Conservation (phyloP, 2,888 invertebrate species). For the Limnephilus marmoratus region DNA sequence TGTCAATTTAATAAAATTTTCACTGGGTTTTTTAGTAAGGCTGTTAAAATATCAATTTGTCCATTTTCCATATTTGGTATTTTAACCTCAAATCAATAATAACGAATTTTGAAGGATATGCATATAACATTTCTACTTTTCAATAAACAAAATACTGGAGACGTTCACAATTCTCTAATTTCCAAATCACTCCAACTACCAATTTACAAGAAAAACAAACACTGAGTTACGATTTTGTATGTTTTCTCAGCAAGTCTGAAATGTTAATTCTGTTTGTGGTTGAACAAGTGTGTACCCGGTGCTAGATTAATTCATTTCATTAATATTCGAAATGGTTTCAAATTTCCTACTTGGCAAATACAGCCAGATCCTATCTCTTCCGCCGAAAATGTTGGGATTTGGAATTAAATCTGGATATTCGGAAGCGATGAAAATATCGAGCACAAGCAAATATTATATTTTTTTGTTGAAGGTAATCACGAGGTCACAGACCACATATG, state of each 20-base stretch:
- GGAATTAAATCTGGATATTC: background rate
- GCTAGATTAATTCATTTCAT: slow-evolving; percentile 40
- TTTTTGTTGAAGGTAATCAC: background rate
- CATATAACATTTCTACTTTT: background rate
- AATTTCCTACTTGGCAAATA: slow-evolving; percentile 37
- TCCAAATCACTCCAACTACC: background rate
- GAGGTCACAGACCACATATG: background rate
- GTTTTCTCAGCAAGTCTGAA: slow-evolving; percentile 31
- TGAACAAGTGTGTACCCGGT: slow-evolving; percentile 10
- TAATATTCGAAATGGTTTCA: slow-evolving; percentile 43
- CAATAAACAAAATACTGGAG: background rate
- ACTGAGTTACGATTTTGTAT: slow-evolving; percentile 4
- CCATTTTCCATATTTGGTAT: no score
- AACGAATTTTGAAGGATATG: no score
- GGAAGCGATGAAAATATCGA: background rate
- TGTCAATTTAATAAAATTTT: no score
- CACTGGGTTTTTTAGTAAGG: no score
- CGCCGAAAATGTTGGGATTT: background rate
- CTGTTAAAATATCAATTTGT: background rate
- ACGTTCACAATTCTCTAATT: background rate
- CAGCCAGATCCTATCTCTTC: background rate
- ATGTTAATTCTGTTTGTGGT: slow-evolving; percentile 36
- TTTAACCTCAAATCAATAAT: background rate
- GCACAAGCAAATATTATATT: background rate
- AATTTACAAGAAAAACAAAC: background rate